Evolutionary conservation across 2,888 invertebrate species (phyloP), one percentile per base, ranked within the genome.

Genomic region (Eupithecia subfuscata): DNA sequence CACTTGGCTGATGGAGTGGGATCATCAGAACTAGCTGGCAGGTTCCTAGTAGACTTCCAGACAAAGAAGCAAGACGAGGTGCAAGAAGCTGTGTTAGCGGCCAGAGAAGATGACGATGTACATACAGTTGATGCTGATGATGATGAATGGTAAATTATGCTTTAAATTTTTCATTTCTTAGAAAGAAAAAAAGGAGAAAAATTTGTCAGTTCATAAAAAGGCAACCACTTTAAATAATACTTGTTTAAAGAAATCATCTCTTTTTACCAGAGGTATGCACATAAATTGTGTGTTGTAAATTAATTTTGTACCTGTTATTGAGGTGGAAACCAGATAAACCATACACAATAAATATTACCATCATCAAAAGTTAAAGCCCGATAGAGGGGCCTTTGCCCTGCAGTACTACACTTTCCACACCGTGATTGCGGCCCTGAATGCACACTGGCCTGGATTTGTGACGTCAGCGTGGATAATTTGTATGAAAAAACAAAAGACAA

Each of bases 21-120:
- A 0, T 84, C 86, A 25, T 88, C 94, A 81, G 82, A 94, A 78
- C 91, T 95, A 2, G 94, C 95, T 75, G 90, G 90, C 52, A 88
- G 90, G 71, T 97, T 96, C 85, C 93, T 97, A 69, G 97, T 97
- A 0, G 96, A 97, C 86, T 97, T 97, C 88, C 95, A 96, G 81
- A 95, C 94, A 79, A 95, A 95, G 68, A 95, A 93, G 73, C 90
- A 95, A 81, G 89, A 93, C 73, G 89, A 87, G 67, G 68, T 79
- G 0, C 76, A 77, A 37, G 84, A 78, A 70, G 63, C 70, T 3
- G 69, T 75, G 43, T 18, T 70, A 40, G 43, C 63, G 16, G 40
- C 52, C n/a, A 22, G 67, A 18, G 77, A 77, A 70, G 78, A 79
- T 68, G 76, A 78, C 6, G 37, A 40, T 22, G 68, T 76, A 40